Conservation (phyloP, 2,797 vertebrate genomes). For the Arremon brunneinucha region DNA sequence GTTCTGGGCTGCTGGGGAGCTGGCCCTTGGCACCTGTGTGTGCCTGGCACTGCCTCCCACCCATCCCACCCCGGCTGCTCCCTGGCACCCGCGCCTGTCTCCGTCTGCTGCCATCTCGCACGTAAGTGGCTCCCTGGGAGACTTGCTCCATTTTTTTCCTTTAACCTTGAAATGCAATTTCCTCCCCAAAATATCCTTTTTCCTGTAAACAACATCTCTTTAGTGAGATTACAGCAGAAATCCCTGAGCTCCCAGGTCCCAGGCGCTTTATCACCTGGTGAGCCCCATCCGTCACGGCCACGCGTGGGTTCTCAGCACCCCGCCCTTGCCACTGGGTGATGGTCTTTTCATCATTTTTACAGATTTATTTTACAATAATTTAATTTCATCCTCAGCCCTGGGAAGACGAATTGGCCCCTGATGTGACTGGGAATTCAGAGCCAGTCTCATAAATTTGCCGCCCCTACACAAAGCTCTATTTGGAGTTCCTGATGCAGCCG, state of each 20-base stretch:
- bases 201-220: conserved; percentile 65
- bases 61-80: fast-evolving
- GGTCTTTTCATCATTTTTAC: conserved; percentile 63
- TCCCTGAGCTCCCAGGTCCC: background rate
- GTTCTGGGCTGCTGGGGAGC: background rate
- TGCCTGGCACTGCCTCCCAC: background rate
- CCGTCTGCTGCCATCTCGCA: fast-evolving
- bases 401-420: conserved; percentile 66
- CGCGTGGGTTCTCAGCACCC: background rate
- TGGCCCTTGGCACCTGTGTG: fast-evolving
- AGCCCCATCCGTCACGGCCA: conserved; percentile 40
- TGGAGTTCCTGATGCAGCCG: background rate
- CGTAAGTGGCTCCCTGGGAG: background rate
- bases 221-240: conserved; percentile 57
- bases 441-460: conserved; percentile 66
- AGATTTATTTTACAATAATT: conserved; percentile 77
- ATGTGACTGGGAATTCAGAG: conserved; percentile 55
- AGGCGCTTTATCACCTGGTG: background rate
- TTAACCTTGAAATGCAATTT: conserved; percentile 70
- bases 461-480: conserved; percentile 31
- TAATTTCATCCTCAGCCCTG: conserved; percentile 70
- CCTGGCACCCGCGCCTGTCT: fast-evolving
- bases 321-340: background rate
- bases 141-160: conserved; percentile 3
- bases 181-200: conserved; percentile 54